Evolutionary conservation across 2,113 vertebrate species (phyloP), one percentile per base, ranked within the genome.

Genomic region (Rhea americana): DNA sequence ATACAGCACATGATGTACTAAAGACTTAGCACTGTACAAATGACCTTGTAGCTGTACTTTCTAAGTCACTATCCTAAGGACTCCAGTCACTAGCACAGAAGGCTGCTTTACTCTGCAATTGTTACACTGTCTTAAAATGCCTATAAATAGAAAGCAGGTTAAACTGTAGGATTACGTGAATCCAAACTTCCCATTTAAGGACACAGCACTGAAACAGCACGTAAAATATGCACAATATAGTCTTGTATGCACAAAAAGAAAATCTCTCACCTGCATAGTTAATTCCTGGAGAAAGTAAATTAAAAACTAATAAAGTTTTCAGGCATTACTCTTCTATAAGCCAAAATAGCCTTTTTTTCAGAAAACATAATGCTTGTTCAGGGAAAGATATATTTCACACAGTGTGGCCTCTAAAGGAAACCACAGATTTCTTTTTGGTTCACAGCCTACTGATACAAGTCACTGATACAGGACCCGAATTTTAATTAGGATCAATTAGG

Each of bases 101-200:
- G 47, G 65, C 41, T 93, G 67, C 5, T 88, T 45, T 71, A 78
- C 35, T 72, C 66, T 75, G 82, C 82, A 96, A 93, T 88, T 17
- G 10, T 83, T 93, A 94, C 13, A 65, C 32, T 85, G 30, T 18
- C 86, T 30, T 93, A 71, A 84, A 89, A 95, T 82, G 48, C 65
- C 79, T 80, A 96, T 65, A 48, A 94, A 47, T 75, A 95, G 68
- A 41, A 96, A 94, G 45, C 4, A 48, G 50, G 55, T 84, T 89
- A 94, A 95, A 95, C 51, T 30, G 73, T 18, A 91, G 68, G 63
- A 87, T 94, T 94, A 48, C n/a, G 17, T 56, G 75, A 86, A 95
- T 77, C 93, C 71, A 47, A 93, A 87, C 72, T 88, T 63, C 59
- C 91, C 21, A 21, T 90, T 76, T 76, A 67, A 76, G 88, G 91